phyloP scores from a whole-genome alignment of 2,888 invertebrate genomes.

The Stegana nigrithorax region DNA sequence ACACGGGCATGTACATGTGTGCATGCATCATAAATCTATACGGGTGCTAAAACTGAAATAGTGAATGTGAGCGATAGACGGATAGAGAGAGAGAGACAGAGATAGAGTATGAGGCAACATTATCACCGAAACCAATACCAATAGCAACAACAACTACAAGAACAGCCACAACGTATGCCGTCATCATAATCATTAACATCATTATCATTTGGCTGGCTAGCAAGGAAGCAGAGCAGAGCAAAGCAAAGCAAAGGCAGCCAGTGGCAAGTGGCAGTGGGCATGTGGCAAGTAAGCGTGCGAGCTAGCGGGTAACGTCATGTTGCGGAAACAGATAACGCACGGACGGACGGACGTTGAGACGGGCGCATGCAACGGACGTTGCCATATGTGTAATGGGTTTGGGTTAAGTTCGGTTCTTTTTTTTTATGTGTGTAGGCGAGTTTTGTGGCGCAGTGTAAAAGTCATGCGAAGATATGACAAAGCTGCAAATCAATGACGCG shows the following conservation, averaged over 20 bases:
- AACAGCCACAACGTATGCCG: constrained; percentile 17
- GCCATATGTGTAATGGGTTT: constrained; percentile 24
- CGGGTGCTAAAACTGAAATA: constrained; percentile 1
- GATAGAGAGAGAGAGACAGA: constrained; percentile 38
- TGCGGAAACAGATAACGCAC: constrained; percentile 67
- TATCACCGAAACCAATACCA: constrained; percentile 61
- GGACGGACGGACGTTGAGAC: constrained; percentile 30
- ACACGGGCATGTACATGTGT: constrained; percentile 16
- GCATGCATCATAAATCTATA: constrained; percentile 35
- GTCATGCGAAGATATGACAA: not conserved
- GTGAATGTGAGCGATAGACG: constrained; percentile 30
- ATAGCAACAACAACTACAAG: constrained; percentile 33
- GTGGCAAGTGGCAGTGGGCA: not conserved
- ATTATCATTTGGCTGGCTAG: too few species aligned
- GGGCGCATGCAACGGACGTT: constrained; percentile 42
- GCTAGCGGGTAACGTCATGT: constrained; percentile 37
- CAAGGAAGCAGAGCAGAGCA: constrained; percentile 44
- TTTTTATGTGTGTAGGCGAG: not conserved
- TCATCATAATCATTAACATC: constrained; percentile 19
- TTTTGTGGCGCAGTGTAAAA: not conserved
- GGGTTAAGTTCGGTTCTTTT: not conserved
- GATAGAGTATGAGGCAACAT: too few species aligned
- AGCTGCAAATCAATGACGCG: constrained; percentile 62
- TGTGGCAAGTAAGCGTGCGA: too few species aligned
- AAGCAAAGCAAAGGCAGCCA: too few species aligned